phyloP scores from a whole-genome alignment of 1,140 invertebrate genomes.

The Trachelipus rathkii region DNA sequence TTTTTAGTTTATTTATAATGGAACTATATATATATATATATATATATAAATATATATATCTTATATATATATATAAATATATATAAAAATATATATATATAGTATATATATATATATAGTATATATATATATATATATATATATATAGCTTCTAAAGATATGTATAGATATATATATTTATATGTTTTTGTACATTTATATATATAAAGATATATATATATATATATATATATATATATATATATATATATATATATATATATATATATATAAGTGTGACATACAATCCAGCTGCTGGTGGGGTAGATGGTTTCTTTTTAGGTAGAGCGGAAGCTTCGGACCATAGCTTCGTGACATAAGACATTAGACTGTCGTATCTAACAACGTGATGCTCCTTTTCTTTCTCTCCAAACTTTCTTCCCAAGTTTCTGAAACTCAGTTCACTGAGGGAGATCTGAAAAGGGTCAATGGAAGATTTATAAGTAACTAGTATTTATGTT shows the following conservation, averaged over 20 bases:
- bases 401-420: not conserved
- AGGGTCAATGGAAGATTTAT: not conserved
- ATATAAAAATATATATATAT: not conserved
- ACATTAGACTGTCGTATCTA: not conserved
- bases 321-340: not conserved
- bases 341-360: not conserved
- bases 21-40: no score
- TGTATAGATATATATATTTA: no score
- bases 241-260: no score
- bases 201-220: no score
- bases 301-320: slow-evolving; percentile 1
- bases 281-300: not conserved
- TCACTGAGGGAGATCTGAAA: not conserved
- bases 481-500: no score
- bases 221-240: no score
- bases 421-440: not conserved
- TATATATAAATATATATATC: no score
- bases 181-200: no score
- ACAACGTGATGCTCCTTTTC: not conserved
- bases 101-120: not conserved
- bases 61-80: not conserved
- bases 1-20: no score
- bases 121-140: no score
- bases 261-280: not conserved
- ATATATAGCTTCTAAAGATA: no score